These are phyloP conservation scores for Chiridota heheva DNA, from an alignment of 35 echinoderm and acorn worm species.

Conservation along the genomic window DNA sequence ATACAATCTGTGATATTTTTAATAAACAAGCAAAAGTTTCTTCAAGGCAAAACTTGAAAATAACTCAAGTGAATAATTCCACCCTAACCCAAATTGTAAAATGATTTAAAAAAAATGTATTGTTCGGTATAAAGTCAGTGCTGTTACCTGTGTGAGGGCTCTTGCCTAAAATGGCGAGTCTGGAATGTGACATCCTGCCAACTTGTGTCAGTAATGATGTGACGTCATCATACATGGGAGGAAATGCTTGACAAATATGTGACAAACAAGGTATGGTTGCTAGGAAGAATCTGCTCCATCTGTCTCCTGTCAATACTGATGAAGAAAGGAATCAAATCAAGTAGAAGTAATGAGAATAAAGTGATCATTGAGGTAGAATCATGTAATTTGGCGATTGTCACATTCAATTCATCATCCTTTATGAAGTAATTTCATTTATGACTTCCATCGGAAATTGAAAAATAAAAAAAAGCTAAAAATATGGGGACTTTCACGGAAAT, in stretches of 20 bases:
- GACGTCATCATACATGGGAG: constrained; percentile 94
- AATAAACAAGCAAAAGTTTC: no score
- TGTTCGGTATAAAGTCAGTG: no score
- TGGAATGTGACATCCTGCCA: constrained; percentile 68
- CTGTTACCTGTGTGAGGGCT: constrained; percentile 52
- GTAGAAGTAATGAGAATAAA: not conserved
- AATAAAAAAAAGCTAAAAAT: no score
- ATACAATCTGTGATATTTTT: no score
- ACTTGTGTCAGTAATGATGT: constrained; percentile 83
- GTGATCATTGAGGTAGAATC: not conserved
- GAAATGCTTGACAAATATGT: constrained; percentile 87
- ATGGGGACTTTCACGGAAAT: no score
- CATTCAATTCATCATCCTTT: not conserved
- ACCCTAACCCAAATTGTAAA: no score
- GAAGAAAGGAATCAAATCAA: not conserved
- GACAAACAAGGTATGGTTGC: constrained; percentile 78
- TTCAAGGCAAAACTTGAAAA: no score
- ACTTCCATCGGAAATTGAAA: no score
- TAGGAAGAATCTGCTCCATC: constrained; percentile 73
- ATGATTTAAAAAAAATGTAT: no score
- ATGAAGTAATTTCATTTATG: not conserved
- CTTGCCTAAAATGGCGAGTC: constrained; percentile 53
- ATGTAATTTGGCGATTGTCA: not conserved
- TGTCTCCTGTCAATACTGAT: constrained; percentile 78
- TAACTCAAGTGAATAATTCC: no score